phyloP scores from a whole-genome alignment of 1,140 invertebrate genomes.

The Sogatella furcifera region DNA sequence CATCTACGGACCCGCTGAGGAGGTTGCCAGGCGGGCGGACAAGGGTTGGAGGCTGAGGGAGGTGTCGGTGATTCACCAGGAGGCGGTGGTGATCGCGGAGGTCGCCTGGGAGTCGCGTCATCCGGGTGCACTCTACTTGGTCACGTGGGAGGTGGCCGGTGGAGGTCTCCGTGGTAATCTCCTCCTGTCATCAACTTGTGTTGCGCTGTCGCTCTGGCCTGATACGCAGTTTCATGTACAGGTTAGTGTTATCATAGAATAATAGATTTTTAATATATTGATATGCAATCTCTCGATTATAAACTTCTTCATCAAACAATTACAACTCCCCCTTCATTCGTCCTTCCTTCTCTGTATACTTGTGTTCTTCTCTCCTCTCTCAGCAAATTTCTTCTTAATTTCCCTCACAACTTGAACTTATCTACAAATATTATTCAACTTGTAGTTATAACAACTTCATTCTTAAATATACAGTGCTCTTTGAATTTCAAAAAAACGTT shows the following conservation, averaged over 20 bases:
- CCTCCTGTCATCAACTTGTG: constrained; percentile 59
- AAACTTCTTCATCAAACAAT: no score
- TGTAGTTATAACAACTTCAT: no score
- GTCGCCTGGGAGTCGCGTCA: constrained; percentile 55
- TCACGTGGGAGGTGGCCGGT: constrained; percentile 69
- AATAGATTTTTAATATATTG: no score
- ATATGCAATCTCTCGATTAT: no score
- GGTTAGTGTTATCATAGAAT: constrained; percentile 37
- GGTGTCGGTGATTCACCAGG: constrained; percentile 55
- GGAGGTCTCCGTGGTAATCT: constrained; percentile 66
- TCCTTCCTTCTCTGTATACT: no score
- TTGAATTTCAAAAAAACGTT: no score
- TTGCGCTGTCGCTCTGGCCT: constrained; percentile 64
- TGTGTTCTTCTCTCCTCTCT: no score
- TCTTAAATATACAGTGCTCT: no score
- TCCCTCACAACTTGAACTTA: no score
- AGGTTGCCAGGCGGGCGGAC: background rate
- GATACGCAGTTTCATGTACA: constrained; percentile 66
- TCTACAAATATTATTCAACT: no score
- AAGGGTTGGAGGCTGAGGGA: constrained; percentile 46
- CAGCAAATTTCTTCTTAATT: no score
- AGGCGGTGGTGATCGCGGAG: constrained; percentile 55
- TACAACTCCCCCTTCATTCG: no score
- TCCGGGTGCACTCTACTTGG: constrained; percentile 47
- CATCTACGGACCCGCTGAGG: constrained; percentile 44